These are phyloP conservation scores for Atta texana DNA, from an alignment of 1,140 invertebrate genomes.

Conservation along the genomic window DNA sequence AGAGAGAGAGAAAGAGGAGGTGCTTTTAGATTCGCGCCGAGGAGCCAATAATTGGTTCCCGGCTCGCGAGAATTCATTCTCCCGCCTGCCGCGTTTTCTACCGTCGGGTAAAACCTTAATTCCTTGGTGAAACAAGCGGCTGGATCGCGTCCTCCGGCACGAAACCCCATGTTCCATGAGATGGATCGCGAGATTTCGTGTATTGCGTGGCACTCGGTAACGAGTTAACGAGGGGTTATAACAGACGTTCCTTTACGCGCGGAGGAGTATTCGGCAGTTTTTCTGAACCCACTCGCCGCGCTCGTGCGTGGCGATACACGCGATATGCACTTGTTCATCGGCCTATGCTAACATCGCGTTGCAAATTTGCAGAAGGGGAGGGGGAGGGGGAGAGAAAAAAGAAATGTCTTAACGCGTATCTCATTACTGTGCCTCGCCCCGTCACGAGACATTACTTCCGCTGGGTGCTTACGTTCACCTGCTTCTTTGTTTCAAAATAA, in stretches of 20 bases:
- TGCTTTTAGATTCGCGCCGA: constrained; percentile 55
- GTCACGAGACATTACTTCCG: constrained; percentile 40
- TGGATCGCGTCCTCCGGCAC: constrained; percentile 29
- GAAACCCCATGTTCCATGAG: constrained; percentile 46
- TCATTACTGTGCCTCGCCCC: constrained; percentile 11
- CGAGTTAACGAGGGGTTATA: constrained; percentile 57
- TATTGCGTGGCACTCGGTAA: constrained; percentile 60
- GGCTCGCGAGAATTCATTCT: constrained; percentile 69
- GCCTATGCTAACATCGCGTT: constrained; percentile 29
- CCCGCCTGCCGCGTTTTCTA: not conserved
- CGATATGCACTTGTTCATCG: constrained; percentile 37
- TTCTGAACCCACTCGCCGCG: constrained; percentile 19
- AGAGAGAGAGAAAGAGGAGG: no score
- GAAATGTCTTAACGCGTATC: constrained; percentile 20
- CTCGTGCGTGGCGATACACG: constrained; percentile 39
- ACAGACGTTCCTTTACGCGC: constrained; percentile 47
- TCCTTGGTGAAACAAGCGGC: constrained; percentile 63
- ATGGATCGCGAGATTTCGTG: constrained; percentile 53
- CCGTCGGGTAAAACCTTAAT: constrained; percentile 72
- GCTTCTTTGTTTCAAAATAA: constrained; percentile 40
- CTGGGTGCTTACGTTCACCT: not conserved
- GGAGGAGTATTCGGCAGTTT: constrained; percentile 39
- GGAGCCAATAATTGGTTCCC: constrained; percentile 71
- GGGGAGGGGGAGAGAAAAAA: not conserved
- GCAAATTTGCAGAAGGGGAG: constrained; percentile 23